phyloP scores from a whole-genome alignment of 1,140 invertebrate species.

The Sycobia sp. region DNA sequence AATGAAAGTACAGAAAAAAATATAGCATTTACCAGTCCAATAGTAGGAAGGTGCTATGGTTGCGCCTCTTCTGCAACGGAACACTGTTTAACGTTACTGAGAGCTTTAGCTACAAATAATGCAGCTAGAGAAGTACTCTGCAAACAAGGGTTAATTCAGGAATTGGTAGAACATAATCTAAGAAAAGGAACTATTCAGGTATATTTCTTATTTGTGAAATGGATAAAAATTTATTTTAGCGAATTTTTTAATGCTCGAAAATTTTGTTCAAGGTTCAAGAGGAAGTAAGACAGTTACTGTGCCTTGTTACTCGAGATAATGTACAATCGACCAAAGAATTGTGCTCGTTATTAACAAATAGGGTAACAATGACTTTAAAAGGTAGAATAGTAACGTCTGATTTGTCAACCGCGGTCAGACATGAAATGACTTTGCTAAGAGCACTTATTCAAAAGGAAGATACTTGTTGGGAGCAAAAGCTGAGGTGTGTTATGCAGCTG shows the following conservation, averaged over 20 bases:
- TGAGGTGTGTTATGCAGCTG: slow-evolving; percentile 86
- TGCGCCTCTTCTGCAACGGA: slow-evolving; percentile 87
- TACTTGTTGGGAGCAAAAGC: slow-evolving; percentile 91
- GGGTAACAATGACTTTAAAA: slow-evolving; percentile 78
- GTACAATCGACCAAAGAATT: slow-evolving; percentile 84
- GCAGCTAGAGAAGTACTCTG: slow-evolving; percentile 80
- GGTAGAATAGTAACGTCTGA: slow-evolving; percentile 73
- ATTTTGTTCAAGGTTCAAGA: slow-evolving; percentile 70
- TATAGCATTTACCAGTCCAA: slow-evolving; percentile 29
- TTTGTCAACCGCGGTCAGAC: slow-evolving; percentile 76
- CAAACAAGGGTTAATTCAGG: slow-evolving; percentile 85
- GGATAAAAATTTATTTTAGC: neutral
- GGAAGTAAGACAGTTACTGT: slow-evolving; percentile 85
- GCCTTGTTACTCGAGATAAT: slow-evolving; percentile 90
- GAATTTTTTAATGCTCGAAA: neutral
- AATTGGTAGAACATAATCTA: slow-evolving; percentile 90
- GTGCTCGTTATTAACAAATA: slow-evolving; percentile 79
- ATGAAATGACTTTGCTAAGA: slow-evolving; percentile 88
- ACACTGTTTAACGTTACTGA: slow-evolving; percentile 89
- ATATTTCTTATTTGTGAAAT: neutral
- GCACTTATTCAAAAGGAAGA: slow-evolving; percentile 90
- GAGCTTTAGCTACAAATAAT: slow-evolving; percentile 86
- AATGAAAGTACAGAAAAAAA: slow-evolving; percentile 6
- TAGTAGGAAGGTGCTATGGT: slow-evolving; percentile 75
- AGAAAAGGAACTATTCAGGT: slow-evolving; percentile 74